Conservation (phyloP, 2,113 vertebrate genomes). For the Pelvicachromis taeniatus region DNA sequence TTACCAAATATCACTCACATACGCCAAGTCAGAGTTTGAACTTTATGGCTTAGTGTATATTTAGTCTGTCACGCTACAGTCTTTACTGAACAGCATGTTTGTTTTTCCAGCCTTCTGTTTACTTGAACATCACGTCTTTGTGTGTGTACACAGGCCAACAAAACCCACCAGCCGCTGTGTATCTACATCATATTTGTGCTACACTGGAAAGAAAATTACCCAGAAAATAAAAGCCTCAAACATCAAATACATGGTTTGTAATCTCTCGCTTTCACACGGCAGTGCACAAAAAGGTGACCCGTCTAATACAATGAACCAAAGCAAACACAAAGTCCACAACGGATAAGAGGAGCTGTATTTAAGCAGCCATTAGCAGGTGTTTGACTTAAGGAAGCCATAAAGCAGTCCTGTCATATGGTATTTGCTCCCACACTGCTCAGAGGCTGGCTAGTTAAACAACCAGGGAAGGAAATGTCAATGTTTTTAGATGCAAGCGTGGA, state of each 20-base stretch:
- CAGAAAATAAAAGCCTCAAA: conserved; percentile 6
- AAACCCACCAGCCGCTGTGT: neutral
- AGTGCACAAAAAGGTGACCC: conserved; percentile 26
- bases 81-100: neutral
- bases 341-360: conserved; percentile 56
- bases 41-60: neutral
- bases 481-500: conserved; percentile 65
- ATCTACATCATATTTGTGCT: neutral
- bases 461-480: conserved; percentile 73
- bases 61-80: neutral
- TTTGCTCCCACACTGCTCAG: conserved; percentile 74
- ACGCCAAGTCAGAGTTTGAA: neutral
- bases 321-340: conserved; percentile 64
- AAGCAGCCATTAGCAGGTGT: conserved; percentile 62
- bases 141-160: neutral
- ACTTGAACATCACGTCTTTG: neutral
- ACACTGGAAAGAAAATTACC: neutral
- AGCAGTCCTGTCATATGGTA: conserved; percentile 58
- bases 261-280: conserved; percentile 21
- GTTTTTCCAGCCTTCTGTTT: neutral
- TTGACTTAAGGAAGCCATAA: conserved; percentile 58
- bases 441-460: conserved; percentile 68
- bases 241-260: conserved; percentile 7
- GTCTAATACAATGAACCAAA: conserved; percentile 47
- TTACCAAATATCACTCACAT: neutral